Base-by-base conservation (phyloP, 37 sponge, comb jelly and placozoan species). In the Halichondria panicea region DNA sequence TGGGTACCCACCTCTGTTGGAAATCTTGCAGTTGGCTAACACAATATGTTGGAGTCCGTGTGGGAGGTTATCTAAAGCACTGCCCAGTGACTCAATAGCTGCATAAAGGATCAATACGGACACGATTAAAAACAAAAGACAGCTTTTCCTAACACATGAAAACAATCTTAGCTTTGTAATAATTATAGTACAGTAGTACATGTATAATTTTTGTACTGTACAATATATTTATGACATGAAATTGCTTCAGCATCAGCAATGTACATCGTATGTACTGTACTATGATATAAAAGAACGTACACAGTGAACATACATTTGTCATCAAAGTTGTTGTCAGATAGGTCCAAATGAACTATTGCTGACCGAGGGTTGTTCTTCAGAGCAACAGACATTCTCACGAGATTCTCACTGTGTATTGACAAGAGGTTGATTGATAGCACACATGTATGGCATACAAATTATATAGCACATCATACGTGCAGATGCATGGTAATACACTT, bases 321-420 rank as follows among this genome's bases (percentile, higher is more conserved):
- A 61, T 91, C 92, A 32, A 91, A 57, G 12, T 27, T 66, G 63
- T 86, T 91, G 48, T 79, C 72, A 0, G 84, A 82, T 37, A 91
- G 79, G 70, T 91, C 87, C 24, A 91, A 56, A 70, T 91, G 87
- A 0, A 71, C 75, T 1, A 91, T 58, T 18, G 60, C 59, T 21
- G 83, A 35, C 40, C 64, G 81, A 21, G 69, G 54, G 54, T 83
- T 91, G 58, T 36, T 79, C 61, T 62, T 86, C 63, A 87, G 52
- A 2, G 76, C 83, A 42, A 46, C 42, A n/a, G 65, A 33, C 36
- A 83, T 53, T 25, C 48, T 55, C 1, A 63, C 30, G 9, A 72
- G 40, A 22, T 72, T 43, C 15, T 83, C 87, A n/a, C 84, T 87
- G 77, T 0, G 37, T 12, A 32, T 6, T 6, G 52, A 43, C 39